These are phyloP conservation scores for Gisinianus flammeolus DNA, from an alignment of 2,888 invertebrate genomes.

Conservation along the genomic window DNA sequence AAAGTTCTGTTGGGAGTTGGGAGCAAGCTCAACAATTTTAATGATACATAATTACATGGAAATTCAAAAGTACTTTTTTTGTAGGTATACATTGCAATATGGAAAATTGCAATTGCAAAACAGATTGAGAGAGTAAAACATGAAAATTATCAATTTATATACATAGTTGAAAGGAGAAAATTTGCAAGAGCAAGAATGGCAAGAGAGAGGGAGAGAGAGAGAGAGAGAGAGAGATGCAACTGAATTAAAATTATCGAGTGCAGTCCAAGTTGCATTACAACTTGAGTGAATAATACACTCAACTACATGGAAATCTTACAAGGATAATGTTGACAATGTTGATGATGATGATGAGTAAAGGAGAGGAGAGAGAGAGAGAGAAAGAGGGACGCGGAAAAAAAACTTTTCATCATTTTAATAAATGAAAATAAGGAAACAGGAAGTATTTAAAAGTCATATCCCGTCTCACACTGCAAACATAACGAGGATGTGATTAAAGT, in stretches of 20 bases:
- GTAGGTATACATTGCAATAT: no score
- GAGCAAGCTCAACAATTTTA: no score
- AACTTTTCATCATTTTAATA: conserved; percentile 37
- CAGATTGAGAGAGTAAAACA: no score
- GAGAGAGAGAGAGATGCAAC: background rate
- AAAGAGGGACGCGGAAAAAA: background rate
- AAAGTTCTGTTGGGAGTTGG: no score
- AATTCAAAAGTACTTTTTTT: no score
- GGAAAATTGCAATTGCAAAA: no score
- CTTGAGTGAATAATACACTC: no score
- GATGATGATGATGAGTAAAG: background rate
- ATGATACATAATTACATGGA: no score
- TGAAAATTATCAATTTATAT: no score
- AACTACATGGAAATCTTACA: background rate
- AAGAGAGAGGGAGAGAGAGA: background rate
- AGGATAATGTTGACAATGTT: background rate
- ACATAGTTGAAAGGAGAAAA: no score
- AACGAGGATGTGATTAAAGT: conserved; percentile 43
- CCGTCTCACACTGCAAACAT: conserved; percentile 38
- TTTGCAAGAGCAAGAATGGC: background rate
- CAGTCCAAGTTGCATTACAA: background rate
- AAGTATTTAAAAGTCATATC: conserved; percentile 43
- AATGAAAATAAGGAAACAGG: conserved; percentile 42
- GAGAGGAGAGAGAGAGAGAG: background rate
- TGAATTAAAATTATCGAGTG: background rate